phyloP scores from a whole-genome alignment of 2,888 invertebrate genomes.

The Thecocarcelia acutangulata region DNA sequence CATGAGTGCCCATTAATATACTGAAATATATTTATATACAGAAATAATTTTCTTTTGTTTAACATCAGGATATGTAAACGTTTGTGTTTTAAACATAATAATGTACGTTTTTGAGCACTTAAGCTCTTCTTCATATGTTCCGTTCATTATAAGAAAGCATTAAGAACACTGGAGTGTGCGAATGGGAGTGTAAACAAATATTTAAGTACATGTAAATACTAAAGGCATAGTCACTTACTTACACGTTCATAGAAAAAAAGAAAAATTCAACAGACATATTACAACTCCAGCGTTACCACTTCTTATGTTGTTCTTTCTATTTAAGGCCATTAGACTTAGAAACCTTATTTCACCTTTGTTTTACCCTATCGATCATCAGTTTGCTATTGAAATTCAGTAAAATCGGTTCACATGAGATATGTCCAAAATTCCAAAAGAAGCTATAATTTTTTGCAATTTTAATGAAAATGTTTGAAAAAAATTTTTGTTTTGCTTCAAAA shows the following conservation, averaged over 20 bases:
- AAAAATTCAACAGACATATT: conserved; percentile 7
- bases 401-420: too few relatives aligned
- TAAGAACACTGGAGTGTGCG: conserved; percentile 30
- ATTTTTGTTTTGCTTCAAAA: too few relatives aligned
- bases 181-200: conserved; percentile 34
- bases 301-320: neutral
- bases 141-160: conserved; percentile 3
- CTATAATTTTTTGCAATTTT: too few relatives aligned
- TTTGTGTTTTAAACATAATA: neutral
- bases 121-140: conserved; percentile 12
- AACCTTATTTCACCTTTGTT: too few relatives aligned
- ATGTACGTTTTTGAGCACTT: neutral
- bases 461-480: too few relatives aligned
- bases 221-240: neutral
- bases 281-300: neutral
- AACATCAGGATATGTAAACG: conserved; percentile 2
- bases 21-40: conserved; percentile 24
- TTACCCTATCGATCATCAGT: too few relatives aligned
- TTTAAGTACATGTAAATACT: conserved; percentile 25
- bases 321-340: too few relatives aligned
- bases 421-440: too few relatives aligned
- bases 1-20: conserved; percentile 23
- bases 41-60: conserved; percentile 46
- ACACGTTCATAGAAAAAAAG: neutral
- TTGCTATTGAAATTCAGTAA: too few relatives aligned